Base-by-base conservation (phyloP, 2,888 invertebrate species). In the Drosophila suboccidentalis region DNA sequence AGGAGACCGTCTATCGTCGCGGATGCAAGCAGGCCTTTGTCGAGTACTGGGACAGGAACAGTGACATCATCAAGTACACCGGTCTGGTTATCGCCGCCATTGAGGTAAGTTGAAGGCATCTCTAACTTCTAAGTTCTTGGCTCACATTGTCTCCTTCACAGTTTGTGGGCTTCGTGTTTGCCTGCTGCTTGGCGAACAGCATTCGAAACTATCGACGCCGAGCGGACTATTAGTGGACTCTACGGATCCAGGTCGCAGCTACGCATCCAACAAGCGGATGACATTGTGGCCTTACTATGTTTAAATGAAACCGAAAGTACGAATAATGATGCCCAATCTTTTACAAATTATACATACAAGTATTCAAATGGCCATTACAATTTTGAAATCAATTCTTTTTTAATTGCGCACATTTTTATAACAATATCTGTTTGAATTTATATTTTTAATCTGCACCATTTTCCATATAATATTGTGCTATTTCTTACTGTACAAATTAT, bases 111-210 rank as follows among this genome's bases (percentile, higher is more conserved):
- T n/a, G 4, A 1, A 1, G 15, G 1, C n/a, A n/a, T 10, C 1
- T n/a, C 4, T 2, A 13, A 19, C 11, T 26, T 26, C 26, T 5
- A 26, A 4, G 19, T 54, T 3, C 17, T 26, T 49, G 1, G 6
- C 26, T 26, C 11, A 10, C 6, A 36, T 26, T 6, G 5, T 22
- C 17, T 26, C 15, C 38, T 32, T 1, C 1, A 15, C 80, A 96
- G 96, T 94, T 96, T 79, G 93, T 96, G 82, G 96, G 96, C 68
- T 96, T 97, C 68, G 93, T 97, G 86, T 97, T 98, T 92, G 96
- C 97, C 61, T 95, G 98, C 92, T 97, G 97, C 91, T 94, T 98
- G 92, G 97, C 97, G 80, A 96, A 96, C 92, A 96, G 96, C 90
- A 97, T 98, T 92, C 95, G 95, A 93, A 97, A 97, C 93, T 96